Percentiles rank a stretch among this genome's conserved stretches.
phyloP scores from a whole-genome alignment of 2,888 invertebrate genomes.

The Adelognathus sp. region DNA sequence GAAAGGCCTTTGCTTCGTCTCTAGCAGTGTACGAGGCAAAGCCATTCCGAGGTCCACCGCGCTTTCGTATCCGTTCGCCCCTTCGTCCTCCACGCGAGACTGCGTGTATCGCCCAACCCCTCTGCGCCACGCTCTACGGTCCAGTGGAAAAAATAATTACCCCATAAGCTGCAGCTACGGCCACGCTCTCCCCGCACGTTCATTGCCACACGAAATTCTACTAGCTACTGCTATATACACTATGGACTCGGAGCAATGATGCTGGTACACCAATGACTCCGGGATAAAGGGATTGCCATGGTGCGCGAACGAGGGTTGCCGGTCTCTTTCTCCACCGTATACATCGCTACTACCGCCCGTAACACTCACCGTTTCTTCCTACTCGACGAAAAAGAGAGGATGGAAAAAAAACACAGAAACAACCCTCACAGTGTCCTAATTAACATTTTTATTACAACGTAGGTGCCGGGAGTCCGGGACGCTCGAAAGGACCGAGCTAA shows the following conservation, averaged over 20 bases:
- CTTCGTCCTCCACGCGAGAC: constrained; percentile 30
- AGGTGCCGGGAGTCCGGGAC: too few species aligned
- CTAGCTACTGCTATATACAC: constrained; percentile 1
- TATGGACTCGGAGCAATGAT: constrained; percentile 13
- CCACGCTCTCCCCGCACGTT: constrained; percentile 11
- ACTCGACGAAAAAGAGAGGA: not conserved
- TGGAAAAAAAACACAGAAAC: not conserved
- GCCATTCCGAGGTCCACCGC: constrained; percentile 15
- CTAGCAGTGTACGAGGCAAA: not conserved
- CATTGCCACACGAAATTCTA: not conserved
- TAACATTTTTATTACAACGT: constrained; percentile 57
- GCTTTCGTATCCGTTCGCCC: constrained; percentile 32
- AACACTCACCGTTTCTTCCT: constrained; percentile 25
- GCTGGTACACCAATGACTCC: constrained; percentile 52
- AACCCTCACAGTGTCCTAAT: constrained; percentile 37
- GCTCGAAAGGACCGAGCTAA: constrained; percentile 42
- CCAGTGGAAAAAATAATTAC: constrained; percentile 59
- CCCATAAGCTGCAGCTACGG: constrained; percentile 48
- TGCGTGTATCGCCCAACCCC: constrained; percentile 37
- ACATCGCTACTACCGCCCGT: not conserved
- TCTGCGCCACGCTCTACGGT: constrained; percentile 37
- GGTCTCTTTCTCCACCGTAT: not conserved
- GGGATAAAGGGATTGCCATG: constrained; percentile 48
- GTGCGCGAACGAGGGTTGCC: constrained; percentile 18
- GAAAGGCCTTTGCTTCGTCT: not conserved